Base-by-base conservation (phyloP, 2,888 invertebrate genomes). In the Lasioglossum lativentre region DNA sequence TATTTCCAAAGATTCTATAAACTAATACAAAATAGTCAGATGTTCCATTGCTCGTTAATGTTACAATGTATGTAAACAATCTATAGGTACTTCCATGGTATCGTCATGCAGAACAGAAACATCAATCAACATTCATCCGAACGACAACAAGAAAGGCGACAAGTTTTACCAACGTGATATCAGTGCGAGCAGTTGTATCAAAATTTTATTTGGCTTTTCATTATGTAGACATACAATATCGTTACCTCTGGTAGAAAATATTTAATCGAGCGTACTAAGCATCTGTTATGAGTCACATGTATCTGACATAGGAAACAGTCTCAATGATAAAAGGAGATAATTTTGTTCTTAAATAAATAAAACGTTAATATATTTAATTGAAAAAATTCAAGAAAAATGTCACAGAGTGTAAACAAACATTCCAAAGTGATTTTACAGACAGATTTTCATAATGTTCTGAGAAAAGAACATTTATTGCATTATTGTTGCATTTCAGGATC, bases 81-180 rank as follows among this genome's bases (percentile, higher is more conserved):
- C 4, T 19, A 38, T 47, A 47, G 40, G 23, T 30, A 75, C n/a
- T 66, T 71, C 19, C 19, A 19, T 30, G 27, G 71, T 63, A 71
- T 23, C 16, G 16, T 10, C 73, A 77, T 77, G 76, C 82, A 73
- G 23, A n/a, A 81, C 14, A 47, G 16, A 63, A 63, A 66, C 56
- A 66, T 27, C 5, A 23, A 30, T 8, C 63, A 72, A 56, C 42
- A 59, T 73, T 70, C 8, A 77, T 42, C 12, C 23, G 10, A 27
- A 40, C 34, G 52, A 56, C 30, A 38, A 40, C 30, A 59, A 74
- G 23, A 34, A 78, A 59, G 70, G 19, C 23, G 2, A 47, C 40
- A 52, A 56, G 16, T 34, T 23, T 40, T 30, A 30, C 23, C 30
- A 71, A n/a, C 3, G 23, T 59, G 19, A 56, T 38, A 59, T 56